phyloP scores from a whole-genome alignment of 2,113 vertebrate species.

The Channa argus region DNA sequence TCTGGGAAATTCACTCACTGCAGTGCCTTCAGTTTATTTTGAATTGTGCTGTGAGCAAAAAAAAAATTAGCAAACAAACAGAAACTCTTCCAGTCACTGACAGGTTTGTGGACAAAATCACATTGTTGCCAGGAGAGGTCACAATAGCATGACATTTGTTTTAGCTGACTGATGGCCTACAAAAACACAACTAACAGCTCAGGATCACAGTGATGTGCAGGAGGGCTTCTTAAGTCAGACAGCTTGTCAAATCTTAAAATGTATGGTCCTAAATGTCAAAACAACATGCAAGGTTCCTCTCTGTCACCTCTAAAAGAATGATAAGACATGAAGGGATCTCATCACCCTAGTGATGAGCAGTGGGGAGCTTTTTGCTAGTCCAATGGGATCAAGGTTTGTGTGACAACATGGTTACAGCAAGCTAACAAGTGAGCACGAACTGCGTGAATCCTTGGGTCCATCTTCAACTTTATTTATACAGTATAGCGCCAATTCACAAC shows the following conservation, averaged over 20 bases:
- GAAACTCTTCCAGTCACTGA: slow-evolving; percentile 6
- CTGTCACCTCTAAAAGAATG: slow-evolving; percentile 35
- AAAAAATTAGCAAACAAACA: background rate
- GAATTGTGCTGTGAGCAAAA: slow-evolving; percentile 24
- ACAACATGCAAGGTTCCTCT: slow-evolving; percentile 38
- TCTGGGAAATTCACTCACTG: slow-evolving; percentile 26
- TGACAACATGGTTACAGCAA: slow-evolving; percentile 23
- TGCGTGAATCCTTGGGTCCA: slow-evolving; percentile 12
- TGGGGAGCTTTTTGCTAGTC: slow-evolving; percentile 3
- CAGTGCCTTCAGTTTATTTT: slow-evolving; percentile 30
- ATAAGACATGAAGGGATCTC: slow-evolving; percentile 24
- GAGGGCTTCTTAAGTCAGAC: slow-evolving; percentile 50
- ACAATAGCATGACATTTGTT: slow-evolving; percentile 58
- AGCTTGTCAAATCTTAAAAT: slow-evolving; percentile 54
- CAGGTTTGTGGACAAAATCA: slow-evolving; percentile 34
- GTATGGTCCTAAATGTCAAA: slow-evolving; percentile 45
- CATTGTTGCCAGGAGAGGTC: slow-evolving; percentile 45
- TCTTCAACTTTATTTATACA: background rate
- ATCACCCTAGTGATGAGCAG: slow-evolving; percentile 10
- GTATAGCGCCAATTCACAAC: too few relatives aligned
- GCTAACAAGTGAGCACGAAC: slow-evolving; percentile 42
- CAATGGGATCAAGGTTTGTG: slow-evolving; percentile 45
- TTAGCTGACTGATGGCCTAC: slow-evolving; percentile 53
- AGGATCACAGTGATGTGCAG: slow-evolving; percentile 37
- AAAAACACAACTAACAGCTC: slow-evolving; percentile 33